phyloP scores from a whole-genome alignment of 1,140 invertebrate species.

The Hesperophylax magnus region DNA sequence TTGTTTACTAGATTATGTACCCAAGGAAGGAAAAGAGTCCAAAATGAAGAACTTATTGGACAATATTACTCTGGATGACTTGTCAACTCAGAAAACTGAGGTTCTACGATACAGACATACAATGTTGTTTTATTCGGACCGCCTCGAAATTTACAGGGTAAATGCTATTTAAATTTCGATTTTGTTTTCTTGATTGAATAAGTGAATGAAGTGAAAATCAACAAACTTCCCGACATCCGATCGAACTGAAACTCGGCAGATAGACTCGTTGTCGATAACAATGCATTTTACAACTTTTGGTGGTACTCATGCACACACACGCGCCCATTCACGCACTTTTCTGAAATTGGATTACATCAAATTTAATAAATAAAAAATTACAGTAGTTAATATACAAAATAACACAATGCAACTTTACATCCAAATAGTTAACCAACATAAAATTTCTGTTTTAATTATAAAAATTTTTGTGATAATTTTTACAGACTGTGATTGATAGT shows the following conservation, averaged over 20 bases:
- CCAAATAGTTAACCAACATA: neutral
- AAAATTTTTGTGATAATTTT: constrained; percentile 31
- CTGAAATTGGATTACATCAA: too few relatives aligned
- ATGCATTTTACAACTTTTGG: too few relatives aligned
- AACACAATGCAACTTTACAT: neutral
- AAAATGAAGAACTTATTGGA: constrained; percentile 57
- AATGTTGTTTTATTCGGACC: constrained; percentile 69
- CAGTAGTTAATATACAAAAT: too few relatives aligned
- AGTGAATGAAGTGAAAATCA: too few relatives aligned
- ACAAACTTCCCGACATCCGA: too few relatives aligned
- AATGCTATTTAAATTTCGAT: too few relatives aligned
- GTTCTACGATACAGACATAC: constrained; percentile 67
- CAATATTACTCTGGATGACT: constrained; percentile 61
- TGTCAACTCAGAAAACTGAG: constrained; percentile 67
- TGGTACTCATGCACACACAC: too few relatives aligned
- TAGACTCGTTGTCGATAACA: too few relatives aligned
- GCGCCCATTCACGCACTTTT: too few relatives aligned
- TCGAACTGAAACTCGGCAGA: too few relatives aligned
- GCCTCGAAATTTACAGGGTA: constrained; percentile 66
- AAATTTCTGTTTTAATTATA: constrained; percentile 7
- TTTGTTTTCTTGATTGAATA: too few relatives aligned
- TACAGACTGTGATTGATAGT: constrained; percentile 64
- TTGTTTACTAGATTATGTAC: constrained; percentile 18
- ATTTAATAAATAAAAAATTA: too few relatives aligned
- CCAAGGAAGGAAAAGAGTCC: constrained; percentile 39